These are phyloP conservation scores for Periophthalmus magnuspinnatus DNA, from an alignment of 2,797 vertebrate genomes.

Conservation along the genomic window DNA sequence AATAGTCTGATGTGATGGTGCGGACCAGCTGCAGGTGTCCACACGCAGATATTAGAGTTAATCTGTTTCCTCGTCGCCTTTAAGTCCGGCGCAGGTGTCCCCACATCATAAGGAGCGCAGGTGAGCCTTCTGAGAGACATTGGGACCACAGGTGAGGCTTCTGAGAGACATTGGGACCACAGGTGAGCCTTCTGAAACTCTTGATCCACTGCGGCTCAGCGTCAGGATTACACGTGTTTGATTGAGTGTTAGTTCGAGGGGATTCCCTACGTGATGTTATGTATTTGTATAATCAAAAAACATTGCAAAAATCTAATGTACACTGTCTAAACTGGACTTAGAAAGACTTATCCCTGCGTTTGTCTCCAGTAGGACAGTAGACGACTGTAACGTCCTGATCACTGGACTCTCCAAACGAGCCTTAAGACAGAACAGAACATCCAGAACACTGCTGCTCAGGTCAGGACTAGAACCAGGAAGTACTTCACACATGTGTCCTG, in stretches of 20 bases:
- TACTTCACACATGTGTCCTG: too few species aligned
- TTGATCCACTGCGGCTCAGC: constrained; percentile 54
- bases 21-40: constrained; percentile 25
- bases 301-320: too few species aligned
- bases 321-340: too few species aligned
- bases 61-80: neutral
- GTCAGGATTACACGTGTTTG: constrained; percentile 38
- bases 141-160: neutral
- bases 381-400: too few species aligned
- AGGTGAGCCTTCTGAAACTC: constrained; percentile 15
- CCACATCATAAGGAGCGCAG: constrained; percentile 29
- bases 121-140: constrained; percentile 40
- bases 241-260: constrained; percentile 51
- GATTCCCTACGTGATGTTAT: constrained; percentile 56
- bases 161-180: constrained; percentile 16
- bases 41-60: constrained; percentile 17
- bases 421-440: too few species aligned
- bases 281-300: neutral
- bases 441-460: too few species aligned
- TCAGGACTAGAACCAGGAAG: too few species aligned
- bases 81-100: constrained; percentile 39
- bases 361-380: too few species aligned
- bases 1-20: neutral
- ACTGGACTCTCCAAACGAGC: too few species aligned
- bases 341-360: too few species aligned